A percentile compares a stretch with the other conserved stretches of the same genome.
Evolutionary conservation across 2,113 vertebrate genomes (phyloP).

Genomic region (Boleophthalmus pectinirostris): DNA sequence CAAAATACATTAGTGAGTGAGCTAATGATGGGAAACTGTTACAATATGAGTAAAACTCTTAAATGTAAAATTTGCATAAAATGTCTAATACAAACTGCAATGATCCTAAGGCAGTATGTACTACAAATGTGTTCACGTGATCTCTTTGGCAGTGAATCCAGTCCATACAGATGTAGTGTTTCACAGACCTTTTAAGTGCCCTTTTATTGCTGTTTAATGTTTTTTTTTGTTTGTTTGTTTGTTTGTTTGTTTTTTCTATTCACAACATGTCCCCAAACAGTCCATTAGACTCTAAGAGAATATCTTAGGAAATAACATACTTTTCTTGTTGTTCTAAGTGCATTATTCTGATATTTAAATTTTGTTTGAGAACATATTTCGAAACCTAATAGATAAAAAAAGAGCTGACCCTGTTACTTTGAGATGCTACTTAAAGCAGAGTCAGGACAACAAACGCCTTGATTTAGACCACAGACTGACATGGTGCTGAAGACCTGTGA

Average conservation of each 20-base stretch:
- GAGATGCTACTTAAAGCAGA: conserved; percentile 25
- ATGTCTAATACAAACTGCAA: neutral
- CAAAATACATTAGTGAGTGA: neutral
- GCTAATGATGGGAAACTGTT: neutral
- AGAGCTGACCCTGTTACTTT: conserved; percentile 40
- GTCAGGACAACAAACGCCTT: conserved; percentile 24
- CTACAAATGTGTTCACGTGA: neutral
- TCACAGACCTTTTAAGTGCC: too few species aligned
- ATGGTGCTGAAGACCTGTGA: conserved; percentile 46
- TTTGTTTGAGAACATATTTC: conserved; percentile 7
- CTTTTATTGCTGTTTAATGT: too few species aligned
- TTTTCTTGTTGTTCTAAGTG: too few species aligned
- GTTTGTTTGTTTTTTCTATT: too few species aligned
- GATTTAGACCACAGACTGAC: conserved; percentile 30
- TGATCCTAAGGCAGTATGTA: neutral
- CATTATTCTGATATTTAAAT: neutral
- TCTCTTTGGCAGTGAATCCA: neutral
- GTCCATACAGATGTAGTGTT: too few species aligned
- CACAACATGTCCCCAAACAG: too few species aligned
- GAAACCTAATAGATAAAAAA: conserved; percentile 43
- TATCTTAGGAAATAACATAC: too few species aligned
- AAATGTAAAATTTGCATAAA: neutral
- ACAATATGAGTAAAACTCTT: neutral
- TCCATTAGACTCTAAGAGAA: too few species aligned
- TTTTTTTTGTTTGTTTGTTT: too few species aligned